Base-by-base conservation (phyloP, 2,797 vertebrate genomes). In the Antrozous pallidus region DNA sequence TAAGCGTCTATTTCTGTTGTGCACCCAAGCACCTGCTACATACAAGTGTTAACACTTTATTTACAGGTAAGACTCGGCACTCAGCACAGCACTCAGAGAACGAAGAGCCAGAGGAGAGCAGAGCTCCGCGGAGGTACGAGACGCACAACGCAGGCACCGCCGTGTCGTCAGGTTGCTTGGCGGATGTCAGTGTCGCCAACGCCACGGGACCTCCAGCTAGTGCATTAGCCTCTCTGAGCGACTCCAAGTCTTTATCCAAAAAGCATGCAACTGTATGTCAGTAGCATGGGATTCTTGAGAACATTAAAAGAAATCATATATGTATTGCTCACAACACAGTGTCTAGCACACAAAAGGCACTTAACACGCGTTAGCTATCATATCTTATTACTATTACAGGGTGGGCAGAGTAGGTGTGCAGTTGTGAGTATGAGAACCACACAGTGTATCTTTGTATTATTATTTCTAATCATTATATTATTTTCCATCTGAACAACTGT, bases 81-180 rank as follows among this genome's bases (percentile, higher is more conserved):
- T 38, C 5, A 0, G 58, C 7, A n/a, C 16, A 79, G 75, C 36
- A 61, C 42, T 83, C 16, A 33, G n/a, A 28, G 40, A 47, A 3
- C 28, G 13, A 17, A 33, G 69, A 38, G 22, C 28, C 6, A 14
- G 5, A 26, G 36, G 65, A 38, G 8, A 65, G 20, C 47, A 85
- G 31, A 45, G 28, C 45, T 28, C 1, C 74, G 2, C 3, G 42
- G 47, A 36, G n/a, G 33, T 3, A 4, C 17, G 8, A 80, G 54
- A 28, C 8, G 54, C 14, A 10, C 1, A 5, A 3, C 0, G 1
- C 0, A 3, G 11, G 17, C 16, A 4, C 3, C 17, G 42, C 91
- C 78, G 20, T 10, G 22, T 2, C 4, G 54, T 18, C 51, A 8
- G 65, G 47, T 2, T 13, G 93, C 83, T 36, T 2, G 38, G 47